These are phyloP conservation scores for Chironomus striatipennis DNA, from an alignment of 1,140 invertebrate genomes.

Conservation along the genomic window DNA sequence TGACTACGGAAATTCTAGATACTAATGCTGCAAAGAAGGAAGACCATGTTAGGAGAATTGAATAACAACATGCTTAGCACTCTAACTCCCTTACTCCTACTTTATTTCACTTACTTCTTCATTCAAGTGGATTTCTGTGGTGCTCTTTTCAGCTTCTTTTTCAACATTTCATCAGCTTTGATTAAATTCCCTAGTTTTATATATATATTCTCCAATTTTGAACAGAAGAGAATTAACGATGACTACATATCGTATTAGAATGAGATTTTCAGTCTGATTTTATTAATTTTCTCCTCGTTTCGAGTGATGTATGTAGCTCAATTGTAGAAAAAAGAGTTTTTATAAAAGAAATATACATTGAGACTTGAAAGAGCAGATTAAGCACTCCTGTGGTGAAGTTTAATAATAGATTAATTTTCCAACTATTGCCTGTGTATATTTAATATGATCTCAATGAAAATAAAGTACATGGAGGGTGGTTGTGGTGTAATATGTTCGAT, in stretches of 20 bases:
- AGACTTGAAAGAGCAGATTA: slow-evolving; percentile 11
- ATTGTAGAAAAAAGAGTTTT: background rate
- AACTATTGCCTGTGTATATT: background rate
- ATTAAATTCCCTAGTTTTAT: background rate
- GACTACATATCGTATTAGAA: background rate
- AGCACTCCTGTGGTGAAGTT: slow-evolving; percentile 20
- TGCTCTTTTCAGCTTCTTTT: background rate
- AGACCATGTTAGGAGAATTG: background rate
- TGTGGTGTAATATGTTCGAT: background rate
- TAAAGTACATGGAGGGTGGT: no score
- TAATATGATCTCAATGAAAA: no score
- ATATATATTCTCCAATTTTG: background rate
- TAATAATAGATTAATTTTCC: slow-evolving; percentile 21
- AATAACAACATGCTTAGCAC: slow-evolving; percentile 20
- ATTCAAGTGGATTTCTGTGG: slow-evolving; percentile 11
- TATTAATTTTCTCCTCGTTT: background rate
- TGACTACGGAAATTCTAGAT: no score
- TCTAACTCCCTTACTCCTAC: background rate
- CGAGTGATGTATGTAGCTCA: background rate
- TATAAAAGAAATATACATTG: background rate
- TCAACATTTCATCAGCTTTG: background rate
- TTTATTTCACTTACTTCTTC: background rate
- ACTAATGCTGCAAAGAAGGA: background rate
- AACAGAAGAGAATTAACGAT: background rate
- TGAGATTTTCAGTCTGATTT: background rate